phyloP scores from a whole-genome alignment of 2,888 invertebrate genomes.

The Leptinotarsa rubiginosa region DNA sequence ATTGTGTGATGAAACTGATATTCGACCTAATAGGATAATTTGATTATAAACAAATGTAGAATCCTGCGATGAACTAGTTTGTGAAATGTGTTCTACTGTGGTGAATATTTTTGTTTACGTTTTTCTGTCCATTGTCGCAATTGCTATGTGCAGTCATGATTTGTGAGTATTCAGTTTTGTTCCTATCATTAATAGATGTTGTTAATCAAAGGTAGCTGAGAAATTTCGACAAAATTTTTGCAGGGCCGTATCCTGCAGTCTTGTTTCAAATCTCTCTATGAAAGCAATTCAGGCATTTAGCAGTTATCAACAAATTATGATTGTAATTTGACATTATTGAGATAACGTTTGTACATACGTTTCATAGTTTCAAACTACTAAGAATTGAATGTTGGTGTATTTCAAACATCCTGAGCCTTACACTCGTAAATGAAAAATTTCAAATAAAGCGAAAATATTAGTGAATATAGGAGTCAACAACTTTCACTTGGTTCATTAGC shows the following conservation, averaged over 20 bases:
- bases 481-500: too few species aligned
- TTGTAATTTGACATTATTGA: too few species aligned
- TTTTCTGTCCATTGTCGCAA: slow-evolving; percentile 9
- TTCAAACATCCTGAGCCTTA: too few species aligned
- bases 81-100: slow-evolving; percentile 24
- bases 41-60: slow-evolving; percentile 27
- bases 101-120: slow-evolving; percentile 19
- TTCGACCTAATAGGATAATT: slow-evolving; percentile 26
- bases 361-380: too few species aligned
- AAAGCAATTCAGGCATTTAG: too few species aligned
- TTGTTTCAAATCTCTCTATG: too few species aligned
- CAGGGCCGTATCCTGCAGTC: not conserved
- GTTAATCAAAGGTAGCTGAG: not conserved
- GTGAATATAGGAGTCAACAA: too few species aligned
- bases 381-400: too few species aligned
- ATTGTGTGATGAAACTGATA: slow-evolving; percentile 27
- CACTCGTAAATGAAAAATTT: too few species aligned
- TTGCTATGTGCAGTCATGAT: slow-evolving; percentile 21
- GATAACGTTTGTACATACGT: too few species aligned
- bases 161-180: slow-evolving; percentile 3
- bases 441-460: too few species aligned
- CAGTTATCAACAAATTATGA: too few species aligned
- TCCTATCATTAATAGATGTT: not conserved
- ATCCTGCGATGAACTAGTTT: slow-evolving; percentile 21
- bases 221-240: not conserved